These are phyloP conservation scores for Pseudorhiza aurosa DNA, from an alignment of 30 jellyfish, hydroid and myxozoan genomes.

Conservation along the genomic window DNA sequence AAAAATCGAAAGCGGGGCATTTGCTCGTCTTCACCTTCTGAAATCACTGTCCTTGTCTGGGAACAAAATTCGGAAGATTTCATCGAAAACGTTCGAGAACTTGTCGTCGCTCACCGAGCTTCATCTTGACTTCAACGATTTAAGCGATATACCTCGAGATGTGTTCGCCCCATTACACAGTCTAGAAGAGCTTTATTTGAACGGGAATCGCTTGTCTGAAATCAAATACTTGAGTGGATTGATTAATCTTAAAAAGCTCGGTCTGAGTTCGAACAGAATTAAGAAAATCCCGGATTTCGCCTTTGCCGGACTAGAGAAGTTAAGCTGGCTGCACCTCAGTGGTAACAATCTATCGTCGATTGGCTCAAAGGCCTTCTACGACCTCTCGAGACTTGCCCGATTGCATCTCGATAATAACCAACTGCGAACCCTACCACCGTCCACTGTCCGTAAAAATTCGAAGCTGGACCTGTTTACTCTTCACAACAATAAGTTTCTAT, in stretches of 20 bases:
- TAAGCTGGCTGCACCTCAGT: constrained; percentile 61
- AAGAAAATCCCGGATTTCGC: constrained; percentile 40
- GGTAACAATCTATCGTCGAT: constrained; percentile 69
- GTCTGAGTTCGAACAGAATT: constrained; percentile 72
- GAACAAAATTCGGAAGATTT: constrained; percentile 55
- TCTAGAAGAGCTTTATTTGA: constrained; percentile 59
- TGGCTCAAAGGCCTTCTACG: constrained; percentile 57
- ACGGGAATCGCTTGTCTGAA: constrained; percentile 60
- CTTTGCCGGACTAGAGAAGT: constrained; percentile 42
- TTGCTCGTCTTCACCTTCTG: constrained; percentile 43
- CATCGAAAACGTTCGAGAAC: constrained; percentile 58
- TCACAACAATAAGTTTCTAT: constrained; percentile 75
- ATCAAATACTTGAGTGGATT: constrained; percentile 28
- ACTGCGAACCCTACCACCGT: constrained; percentile 55
- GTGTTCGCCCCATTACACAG: constrained; percentile 35
- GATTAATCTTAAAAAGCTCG: constrained; percentile 51
- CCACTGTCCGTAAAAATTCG: constrained; percentile 24
- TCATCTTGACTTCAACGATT: constrained; percentile 71
- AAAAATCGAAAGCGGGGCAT: constrained; percentile 73
- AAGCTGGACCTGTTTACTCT: constrained; percentile 57
- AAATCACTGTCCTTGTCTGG: constrained; percentile 80
- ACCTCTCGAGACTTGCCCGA: constrained; percentile 59
- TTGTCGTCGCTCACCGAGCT: constrained; percentile 80
- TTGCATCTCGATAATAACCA: constrained; percentile 82
- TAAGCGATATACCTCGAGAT: constrained; percentile 60